Base-by-base conservation (phyloP, 2,113 vertebrate genomes). In the Phrynosoma platyrhinos region DNA sequence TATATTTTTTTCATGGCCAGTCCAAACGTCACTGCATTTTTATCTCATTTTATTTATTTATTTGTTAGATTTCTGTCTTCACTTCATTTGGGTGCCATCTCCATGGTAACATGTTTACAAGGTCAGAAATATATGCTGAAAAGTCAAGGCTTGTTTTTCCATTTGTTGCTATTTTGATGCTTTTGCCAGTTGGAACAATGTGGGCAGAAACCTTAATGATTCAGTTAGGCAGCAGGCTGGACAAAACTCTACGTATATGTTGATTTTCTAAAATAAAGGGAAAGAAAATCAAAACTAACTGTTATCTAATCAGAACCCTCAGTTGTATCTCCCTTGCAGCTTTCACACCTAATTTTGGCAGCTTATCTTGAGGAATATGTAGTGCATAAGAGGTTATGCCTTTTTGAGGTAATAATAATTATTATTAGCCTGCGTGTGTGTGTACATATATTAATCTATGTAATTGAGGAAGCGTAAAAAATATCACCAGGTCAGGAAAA, bases 101-200 rank as follows among this genome's bases (percentile, higher is more conserved):
- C 97, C 96, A 97, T 97, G 97, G 97, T 91, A 97, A 97, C 97
- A 96, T 97, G 95, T 96, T 97, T 97, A 97, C 95, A 95, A 95
- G 93, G 89, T 90, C 93, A 96, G 95, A 96, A 95, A 95, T 94
- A 95, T 93, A 96, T 87, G 92, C 95, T 96, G 95, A 96, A 97
- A 97, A 96, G 95, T 97, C 96, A 96, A 97, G 96, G 96, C 96
- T 96, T 96, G 95, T 89, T 94, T 96, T 76, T 96, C 91, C 84
- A 91, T 97, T 97, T 97, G 95, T 96, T 96, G 93, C 92, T 95
- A 95, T 96, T 96, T 95, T 96, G 96, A 97, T 96, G 94, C 94
- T 96, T 96, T 95, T 95, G 95, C 96, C 95, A 96, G 95, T 95
- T 90, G 92, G 91, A 97, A 96, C 96, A 95, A 95, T 91, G 87